A percentile compares a stretch with the other conserved stretches of the same genome.
Evolutionary conservation across 2,113 vertebrate species (phyloP).

Genomic region (Micromys minutus): DNA sequence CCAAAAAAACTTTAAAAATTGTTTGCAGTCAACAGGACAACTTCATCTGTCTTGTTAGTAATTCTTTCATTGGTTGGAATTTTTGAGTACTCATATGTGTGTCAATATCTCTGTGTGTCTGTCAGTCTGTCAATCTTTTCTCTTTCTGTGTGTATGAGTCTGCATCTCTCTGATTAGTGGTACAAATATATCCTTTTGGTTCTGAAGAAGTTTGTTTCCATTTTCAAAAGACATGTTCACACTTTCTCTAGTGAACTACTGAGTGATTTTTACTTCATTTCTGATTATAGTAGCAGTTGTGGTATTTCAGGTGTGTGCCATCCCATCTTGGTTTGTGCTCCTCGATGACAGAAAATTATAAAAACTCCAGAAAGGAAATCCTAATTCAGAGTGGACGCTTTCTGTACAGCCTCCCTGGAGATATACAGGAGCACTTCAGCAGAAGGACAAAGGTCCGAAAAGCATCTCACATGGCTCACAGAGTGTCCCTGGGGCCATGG

Average conservation of each 20-base stretch:
- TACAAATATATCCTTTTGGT: not conserved
- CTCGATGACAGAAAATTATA: conserved; percentile 18
- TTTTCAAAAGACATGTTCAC: conserved; percentile 36
- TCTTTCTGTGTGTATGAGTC: not conserved
- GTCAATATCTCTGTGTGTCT: not conserved
- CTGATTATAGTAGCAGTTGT: not conserved
- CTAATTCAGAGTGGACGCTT: not conserved
- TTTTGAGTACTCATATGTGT: not conserved
- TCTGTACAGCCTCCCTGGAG: not conserved
- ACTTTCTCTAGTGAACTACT: conserved; percentile 34
- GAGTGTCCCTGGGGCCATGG: not conserved
- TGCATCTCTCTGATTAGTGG: not conserved
- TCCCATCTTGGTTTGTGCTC: not conserved
- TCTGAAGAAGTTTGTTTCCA: conserved; percentile 25
- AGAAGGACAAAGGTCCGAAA: not conserved
- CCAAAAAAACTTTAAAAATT: not conserved
- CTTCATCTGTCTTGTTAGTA: not conserved
- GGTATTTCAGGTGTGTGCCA: not conserved
- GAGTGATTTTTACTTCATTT: conserved; percentile 2
- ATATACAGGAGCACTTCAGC: not conserved
- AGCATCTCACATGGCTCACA: not conserved
- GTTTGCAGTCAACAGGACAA: not conserved
- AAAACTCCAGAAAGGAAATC: conserved; percentile 22
- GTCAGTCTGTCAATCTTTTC: not conserved
- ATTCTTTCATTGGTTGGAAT: not conserved